phyloP scores from a whole-genome alignment of 2,797 vertebrate species.

The Pristis pectinata region DNA sequence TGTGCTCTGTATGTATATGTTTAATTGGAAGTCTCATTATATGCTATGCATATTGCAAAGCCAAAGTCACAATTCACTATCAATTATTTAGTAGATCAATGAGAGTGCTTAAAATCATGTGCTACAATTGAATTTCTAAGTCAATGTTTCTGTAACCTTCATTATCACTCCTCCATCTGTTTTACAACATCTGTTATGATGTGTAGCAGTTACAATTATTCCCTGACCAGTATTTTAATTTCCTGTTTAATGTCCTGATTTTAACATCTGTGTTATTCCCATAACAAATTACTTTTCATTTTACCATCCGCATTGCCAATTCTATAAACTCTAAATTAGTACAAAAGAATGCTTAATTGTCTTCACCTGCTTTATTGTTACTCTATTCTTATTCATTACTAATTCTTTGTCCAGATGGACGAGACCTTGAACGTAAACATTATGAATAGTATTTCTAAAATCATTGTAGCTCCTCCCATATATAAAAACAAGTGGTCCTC shows the following conservation, averaged over 20 bases:
- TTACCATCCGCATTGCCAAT: neutral
- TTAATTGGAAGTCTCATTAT: too few species aligned
- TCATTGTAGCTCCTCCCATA: neutral
- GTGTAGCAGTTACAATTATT: neutral
- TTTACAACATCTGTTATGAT: neutral
- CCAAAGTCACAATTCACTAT: too few species aligned
- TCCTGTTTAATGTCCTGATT: neutral
- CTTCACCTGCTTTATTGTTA: neutral
- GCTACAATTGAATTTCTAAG: neutral
- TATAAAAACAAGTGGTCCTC: neutral
- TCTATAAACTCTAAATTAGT: neutral
- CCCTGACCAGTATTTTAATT: neutral
- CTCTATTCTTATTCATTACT: neutral
- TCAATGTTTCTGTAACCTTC: neutral
- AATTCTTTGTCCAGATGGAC: neutral
- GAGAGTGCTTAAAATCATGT: too few species aligned
- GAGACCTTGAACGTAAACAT: neutral
- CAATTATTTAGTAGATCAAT: too few species aligned
- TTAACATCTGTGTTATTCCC: neutral
- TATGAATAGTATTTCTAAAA: neutral
- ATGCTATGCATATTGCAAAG: too few species aligned
- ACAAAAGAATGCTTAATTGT: neutral
- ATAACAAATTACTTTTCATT: neutral
- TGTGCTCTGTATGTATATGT: too few species aligned
- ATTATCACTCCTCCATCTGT: neutral